These are phyloP conservation scores for Dendroctonus valens DNA, from an alignment of 1,140 invertebrate genomes.

Conservation along the genomic window DNA sequence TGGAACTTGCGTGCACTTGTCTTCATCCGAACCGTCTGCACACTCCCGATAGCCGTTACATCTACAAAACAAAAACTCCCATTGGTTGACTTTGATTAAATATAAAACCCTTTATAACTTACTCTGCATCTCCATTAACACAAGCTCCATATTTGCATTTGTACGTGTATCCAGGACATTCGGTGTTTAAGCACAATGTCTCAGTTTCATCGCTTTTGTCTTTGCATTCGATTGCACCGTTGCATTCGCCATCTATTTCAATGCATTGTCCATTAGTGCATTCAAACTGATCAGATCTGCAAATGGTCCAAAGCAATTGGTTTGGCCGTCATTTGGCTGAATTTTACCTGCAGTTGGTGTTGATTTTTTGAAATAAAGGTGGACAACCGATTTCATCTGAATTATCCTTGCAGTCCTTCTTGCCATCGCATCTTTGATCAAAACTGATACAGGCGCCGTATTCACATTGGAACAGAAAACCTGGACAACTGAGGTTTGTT, in stretches of 20 bases:
- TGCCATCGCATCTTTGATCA: conserved; percentile 56
- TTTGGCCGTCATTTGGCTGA: neutral
- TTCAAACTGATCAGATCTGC: conserved; percentile 49
- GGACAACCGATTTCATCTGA: conserved; percentile 55
- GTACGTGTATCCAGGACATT: conserved; percentile 40
- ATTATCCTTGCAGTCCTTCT: conserved; percentile 58
- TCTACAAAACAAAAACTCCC: conserved; percentile 23
- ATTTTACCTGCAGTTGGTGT: conserved; percentile 35
- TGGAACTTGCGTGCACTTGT: conserved; percentile 15
- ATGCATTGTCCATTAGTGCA: conserved; percentile 62
- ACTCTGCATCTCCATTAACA: conserved; percentile 36
- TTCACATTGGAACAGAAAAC: conserved; percentile 53
- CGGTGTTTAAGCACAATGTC: conserved; percentile 38
- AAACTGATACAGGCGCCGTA: conserved; percentile 57
- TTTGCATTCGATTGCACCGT: conserved; percentile 56
- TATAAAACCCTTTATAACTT: conserved; percentile 4
- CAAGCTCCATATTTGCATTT: conserved; percentile 46
- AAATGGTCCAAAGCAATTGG: conserved; percentile 6
- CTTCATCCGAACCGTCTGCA: conserved; percentile 68
- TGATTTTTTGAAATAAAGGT: neutral
- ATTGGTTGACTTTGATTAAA: neutral
- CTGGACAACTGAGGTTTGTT: conserved; percentile 38
- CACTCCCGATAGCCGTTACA: conserved; percentile 65
- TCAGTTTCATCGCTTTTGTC: conserved; percentile 64
- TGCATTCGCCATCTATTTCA: conserved; percentile 52